These are phyloP conservation scores for Jacana jacana DNA, from an alignment of 2,113 vertebrate species.

Conservation along the genomic window DNA sequence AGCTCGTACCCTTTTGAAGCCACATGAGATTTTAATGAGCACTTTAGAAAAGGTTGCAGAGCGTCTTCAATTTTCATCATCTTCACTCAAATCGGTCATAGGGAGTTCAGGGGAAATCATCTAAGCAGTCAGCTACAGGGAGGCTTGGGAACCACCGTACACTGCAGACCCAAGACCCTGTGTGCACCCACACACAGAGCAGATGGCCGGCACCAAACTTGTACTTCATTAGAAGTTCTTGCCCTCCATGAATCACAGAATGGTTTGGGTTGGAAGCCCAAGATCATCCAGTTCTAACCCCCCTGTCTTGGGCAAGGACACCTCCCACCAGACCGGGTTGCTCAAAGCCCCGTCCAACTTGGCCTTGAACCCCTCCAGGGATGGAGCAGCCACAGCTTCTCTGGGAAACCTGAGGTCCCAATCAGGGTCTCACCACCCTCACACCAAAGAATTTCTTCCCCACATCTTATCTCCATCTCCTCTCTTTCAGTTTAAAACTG, in stretches of 20 bases:
- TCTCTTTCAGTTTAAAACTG: no score
- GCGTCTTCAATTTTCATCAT: background rate
- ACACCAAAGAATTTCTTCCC: no score
- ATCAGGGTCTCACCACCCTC: no score
- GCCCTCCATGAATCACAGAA: background rate
- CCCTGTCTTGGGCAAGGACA: no score
- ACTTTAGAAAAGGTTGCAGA: background rate
- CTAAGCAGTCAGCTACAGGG: background rate
- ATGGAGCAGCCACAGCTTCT: no score
- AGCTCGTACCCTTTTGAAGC: background rate
- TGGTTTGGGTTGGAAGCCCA: no score
- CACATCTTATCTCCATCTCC: no score
- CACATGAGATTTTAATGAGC: background rate
- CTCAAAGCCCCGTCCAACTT: no score
- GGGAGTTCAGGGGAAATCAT: background rate
- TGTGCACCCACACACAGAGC: background rate
- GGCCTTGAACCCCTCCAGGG: no score
- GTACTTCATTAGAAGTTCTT: background rate
- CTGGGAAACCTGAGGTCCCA: no score
- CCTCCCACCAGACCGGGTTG: no score
- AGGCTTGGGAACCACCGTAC: background rate
- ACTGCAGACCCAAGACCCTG: fast-evolving
- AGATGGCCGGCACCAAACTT: background rate
- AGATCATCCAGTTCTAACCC: no score
- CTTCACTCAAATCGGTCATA: background rate